Percentiles rank a stretch among this genome's conserved stretches.
Conservation (phyloP, 2,113 vertebrate genomes). For the Rallus limicola region DNA sequence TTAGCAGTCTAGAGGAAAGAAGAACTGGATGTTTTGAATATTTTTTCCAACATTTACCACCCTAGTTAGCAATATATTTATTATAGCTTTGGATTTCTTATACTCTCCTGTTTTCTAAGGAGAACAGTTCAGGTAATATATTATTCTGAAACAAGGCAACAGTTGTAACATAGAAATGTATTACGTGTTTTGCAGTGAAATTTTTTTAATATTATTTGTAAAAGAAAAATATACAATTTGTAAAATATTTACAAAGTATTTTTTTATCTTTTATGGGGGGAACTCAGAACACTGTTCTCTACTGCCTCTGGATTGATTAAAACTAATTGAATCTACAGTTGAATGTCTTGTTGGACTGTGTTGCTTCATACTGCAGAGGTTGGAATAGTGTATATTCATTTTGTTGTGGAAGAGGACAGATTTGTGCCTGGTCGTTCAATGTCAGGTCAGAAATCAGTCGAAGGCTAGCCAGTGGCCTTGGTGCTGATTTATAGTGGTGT, state of each 20-base stretch:
- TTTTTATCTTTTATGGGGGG: not conserved
- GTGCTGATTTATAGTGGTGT: not conserved
- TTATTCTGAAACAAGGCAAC: not conserved
- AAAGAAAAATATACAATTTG: not conserved
- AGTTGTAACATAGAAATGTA: not conserved
- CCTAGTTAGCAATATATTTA: not conserved
- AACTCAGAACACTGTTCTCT: not conserved
- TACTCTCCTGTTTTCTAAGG: not conserved
- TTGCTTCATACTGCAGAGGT: not conserved
- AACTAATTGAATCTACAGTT: not conserved
- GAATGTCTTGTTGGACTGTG: not conserved
- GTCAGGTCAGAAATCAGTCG: not conserved
- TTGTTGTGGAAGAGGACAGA: not conserved
- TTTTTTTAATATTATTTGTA: constrained; percentile 17
- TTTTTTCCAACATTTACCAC: not conserved
- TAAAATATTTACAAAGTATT: not conserved
- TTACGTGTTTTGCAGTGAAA: not conserved
- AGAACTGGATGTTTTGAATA: not conserved
- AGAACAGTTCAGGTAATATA: not conserved
- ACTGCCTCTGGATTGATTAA: constrained; percentile 31
- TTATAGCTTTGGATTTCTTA: not conserved
- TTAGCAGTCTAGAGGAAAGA: not conserved
- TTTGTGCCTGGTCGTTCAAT: not conserved
- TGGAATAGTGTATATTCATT: not conserved
- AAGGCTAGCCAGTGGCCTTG: not conserved